phyloP scores from a whole-genome alignment of 2,113 vertebrate species.

The Andinoacara biseriatus region DNA sequence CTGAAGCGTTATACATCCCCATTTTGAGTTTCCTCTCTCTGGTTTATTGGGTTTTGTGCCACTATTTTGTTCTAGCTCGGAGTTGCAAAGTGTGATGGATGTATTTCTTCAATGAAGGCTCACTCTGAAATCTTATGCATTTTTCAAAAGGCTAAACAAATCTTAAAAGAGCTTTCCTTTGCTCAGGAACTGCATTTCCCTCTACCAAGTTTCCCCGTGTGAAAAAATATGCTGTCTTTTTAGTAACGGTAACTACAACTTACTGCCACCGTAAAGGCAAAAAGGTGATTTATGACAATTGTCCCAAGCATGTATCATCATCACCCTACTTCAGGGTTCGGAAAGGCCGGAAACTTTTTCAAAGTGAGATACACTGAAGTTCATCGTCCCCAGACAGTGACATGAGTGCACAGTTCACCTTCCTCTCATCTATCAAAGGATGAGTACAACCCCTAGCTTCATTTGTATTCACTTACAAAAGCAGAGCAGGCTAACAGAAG shows the following conservation, averaged over 20 bases:
- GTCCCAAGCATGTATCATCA: slow-evolving; percentile 60
- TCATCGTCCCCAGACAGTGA: slow-evolving; percentile 69
- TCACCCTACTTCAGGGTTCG: slow-evolving; percentile 59
- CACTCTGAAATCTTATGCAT: slow-evolving; percentile 16
- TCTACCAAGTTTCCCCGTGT: neutral
- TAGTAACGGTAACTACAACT: slow-evolving; percentile 27
- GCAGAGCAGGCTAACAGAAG: slow-evolving; percentile 50
- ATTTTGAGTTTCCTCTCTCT: slow-evolving; percentile 14
- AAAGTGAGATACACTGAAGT: slow-evolving; percentile 61
- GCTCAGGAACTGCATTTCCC: neutral
- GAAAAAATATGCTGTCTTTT: neutral
- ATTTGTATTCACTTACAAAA: slow-evolving; percentile 69
- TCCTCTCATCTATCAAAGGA: slow-evolving; percentile 73
- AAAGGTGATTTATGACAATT: slow-evolving; percentile 69
- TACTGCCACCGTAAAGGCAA: slow-evolving; percentile 26
- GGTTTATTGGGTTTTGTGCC: slow-evolving; percentile 37
- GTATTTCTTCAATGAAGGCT: slow-evolving; percentile 34
- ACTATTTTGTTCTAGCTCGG: slow-evolving; percentile 29
- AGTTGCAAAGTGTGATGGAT: slow-evolving; percentile 31
- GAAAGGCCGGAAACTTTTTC: slow-evolving; percentile 54
- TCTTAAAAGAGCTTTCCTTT: slow-evolving; percentile 19
- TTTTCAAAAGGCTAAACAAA: slow-evolving; percentile 48
- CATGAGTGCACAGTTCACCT: slow-evolving; percentile 63
- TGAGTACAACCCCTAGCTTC: slow-evolving; percentile 55
- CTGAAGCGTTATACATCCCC: slow-evolving; percentile 28